Conservation (phyloP, 2,113 vertebrate genomes). For the Archilochus colubris region DNA sequence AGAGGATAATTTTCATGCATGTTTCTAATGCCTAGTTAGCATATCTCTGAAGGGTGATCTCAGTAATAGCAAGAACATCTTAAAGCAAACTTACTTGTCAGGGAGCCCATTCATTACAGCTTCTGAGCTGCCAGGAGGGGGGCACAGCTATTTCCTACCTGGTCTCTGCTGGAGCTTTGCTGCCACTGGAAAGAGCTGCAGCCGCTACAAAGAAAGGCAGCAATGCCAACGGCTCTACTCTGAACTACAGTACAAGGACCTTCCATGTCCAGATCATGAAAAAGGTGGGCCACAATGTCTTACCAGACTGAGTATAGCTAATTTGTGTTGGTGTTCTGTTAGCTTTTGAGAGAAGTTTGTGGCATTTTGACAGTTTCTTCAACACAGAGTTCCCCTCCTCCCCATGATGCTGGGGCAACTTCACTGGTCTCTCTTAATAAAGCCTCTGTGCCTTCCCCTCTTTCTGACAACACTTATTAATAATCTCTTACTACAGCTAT, state of each 20-base stretch:
- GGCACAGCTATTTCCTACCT: background rate
- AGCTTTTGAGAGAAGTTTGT: background rate
- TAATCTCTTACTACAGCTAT: background rate
- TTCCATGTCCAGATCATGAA: background rate
- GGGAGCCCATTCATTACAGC: background rate
- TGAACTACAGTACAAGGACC: rapidly evolving
- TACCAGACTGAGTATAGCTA: background rate
- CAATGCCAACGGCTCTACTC: rapidly evolving
- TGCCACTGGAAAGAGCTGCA: background rate
- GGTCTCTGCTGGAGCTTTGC: background rate
- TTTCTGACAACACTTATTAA: background rate
- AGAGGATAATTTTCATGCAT: background rate
- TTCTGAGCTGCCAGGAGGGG: background rate
- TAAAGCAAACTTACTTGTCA: background rate
- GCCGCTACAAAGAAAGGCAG: background rate
- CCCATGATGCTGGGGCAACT: background rate
- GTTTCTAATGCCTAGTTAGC: background rate
- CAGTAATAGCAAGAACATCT: background rate
- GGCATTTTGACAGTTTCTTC: background rate
- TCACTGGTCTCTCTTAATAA: background rate
- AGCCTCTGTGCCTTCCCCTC: background rate
- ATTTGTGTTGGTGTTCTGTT: background rate
- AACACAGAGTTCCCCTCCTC: background rate
- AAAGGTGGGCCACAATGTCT: background rate
- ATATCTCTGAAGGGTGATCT: background rate